Percentiles rank a stretch among this genome's conserved stretches.
phyloP scores from a whole-genome alignment of 2,888 invertebrate genomes.

The Drosophila siamana region DNA sequence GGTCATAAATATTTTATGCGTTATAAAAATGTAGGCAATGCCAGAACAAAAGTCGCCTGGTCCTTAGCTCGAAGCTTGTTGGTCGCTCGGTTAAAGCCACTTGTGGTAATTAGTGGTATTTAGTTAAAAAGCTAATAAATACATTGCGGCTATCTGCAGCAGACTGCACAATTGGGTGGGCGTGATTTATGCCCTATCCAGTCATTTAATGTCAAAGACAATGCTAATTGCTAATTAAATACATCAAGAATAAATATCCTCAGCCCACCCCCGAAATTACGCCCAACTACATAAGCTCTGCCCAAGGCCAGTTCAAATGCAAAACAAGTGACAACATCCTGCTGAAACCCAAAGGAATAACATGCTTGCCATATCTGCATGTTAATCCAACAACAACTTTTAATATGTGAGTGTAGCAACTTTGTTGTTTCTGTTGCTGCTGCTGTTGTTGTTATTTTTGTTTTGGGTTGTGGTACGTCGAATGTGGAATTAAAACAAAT shows the following conservation, averaged over 20 bases:
- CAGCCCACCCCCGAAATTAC: background rate
- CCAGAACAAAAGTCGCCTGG: slow-evolving; percentile 2
- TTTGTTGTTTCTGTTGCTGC: background rate
- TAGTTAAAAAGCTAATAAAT: slow-evolving; percentile 74
- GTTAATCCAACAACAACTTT: slow-evolving; percentile 17
- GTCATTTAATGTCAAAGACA: slow-evolving; percentile 44
- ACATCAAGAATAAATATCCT: slow-evolving; percentile 9
- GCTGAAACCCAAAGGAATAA: background rate
- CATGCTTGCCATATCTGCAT: background rate
- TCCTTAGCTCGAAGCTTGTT: background rate
- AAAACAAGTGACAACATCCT: slow-evolving; percentile 3
- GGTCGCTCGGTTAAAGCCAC: slow-evolving; percentile 59
- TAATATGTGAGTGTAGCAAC: slow-evolving; percentile 10
- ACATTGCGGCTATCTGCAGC: slow-evolving; percentile 36
- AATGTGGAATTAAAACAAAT: slow-evolving; percentile 51
- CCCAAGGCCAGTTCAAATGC: background rate
- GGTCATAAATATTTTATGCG: slow-evolving; percentile 76
- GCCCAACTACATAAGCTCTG: slow-evolving; percentile 1
- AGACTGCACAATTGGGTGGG: slow-evolving; percentile 24
- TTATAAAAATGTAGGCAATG: slow-evolving; percentile 63
- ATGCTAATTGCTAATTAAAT: slow-evolving; percentile 59
- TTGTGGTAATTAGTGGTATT: slow-evolving; percentile 73
- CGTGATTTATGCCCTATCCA: slow-evolving; percentile 57
- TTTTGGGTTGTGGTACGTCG: slow-evolving; percentile 2
- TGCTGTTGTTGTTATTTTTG: background rate